Conservation (phyloP, 1,140 invertebrate genomes). For the Zaprionus capensis region DNA sequence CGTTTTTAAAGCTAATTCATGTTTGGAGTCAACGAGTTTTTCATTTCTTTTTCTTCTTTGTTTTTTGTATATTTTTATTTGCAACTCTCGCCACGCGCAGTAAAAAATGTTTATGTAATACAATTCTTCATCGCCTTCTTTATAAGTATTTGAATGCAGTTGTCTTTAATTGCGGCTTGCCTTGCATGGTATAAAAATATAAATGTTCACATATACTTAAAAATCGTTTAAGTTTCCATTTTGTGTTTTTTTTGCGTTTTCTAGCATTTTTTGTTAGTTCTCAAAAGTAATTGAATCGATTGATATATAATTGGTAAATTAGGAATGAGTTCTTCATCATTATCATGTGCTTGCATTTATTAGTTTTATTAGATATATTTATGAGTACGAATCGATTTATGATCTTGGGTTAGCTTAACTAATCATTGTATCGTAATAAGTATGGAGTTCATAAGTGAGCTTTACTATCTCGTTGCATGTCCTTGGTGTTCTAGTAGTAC, state of each 20-base stretch:
- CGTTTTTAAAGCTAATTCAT: constrained; percentile 72
- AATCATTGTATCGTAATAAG: constrained; percentile 38
- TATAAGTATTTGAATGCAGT: constrained; percentile 52
- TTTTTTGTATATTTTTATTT: constrained; percentile 30
- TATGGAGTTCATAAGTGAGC: constrained; percentile 66
- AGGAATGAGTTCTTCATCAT: constrained; percentile 36
- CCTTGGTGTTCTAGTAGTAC: constrained; percentile 59
- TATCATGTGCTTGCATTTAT: constrained; percentile 21
- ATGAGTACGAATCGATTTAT: constrained; percentile 20
- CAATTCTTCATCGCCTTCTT: constrained; percentile 40
- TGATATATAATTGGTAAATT: constrained; percentile 45
- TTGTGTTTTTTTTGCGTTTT: not conserved
- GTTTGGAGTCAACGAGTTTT: constrained; percentile 63
- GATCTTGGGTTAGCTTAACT: constrained; percentile 26
- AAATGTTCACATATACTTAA: constrained; percentile 81
- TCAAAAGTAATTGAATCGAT: constrained; percentile 52
- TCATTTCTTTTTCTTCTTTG: constrained; percentile 3
- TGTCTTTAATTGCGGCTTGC: constrained; percentile 64
- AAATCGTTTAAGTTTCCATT: constrained; percentile 59
- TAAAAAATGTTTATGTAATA: constrained; percentile 70
- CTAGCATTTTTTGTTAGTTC: not conserved
- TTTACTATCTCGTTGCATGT: constrained; percentile 72
- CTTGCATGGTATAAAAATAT: constrained; percentile 83
- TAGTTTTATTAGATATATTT: constrained; percentile 23
- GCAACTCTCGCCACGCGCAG: constrained; percentile 45